These are phyloP conservation scores for Synanthedon tipuliformis DNA, from an alignment of 2,888 invertebrate species.

Conservation along the genomic window DNA sequence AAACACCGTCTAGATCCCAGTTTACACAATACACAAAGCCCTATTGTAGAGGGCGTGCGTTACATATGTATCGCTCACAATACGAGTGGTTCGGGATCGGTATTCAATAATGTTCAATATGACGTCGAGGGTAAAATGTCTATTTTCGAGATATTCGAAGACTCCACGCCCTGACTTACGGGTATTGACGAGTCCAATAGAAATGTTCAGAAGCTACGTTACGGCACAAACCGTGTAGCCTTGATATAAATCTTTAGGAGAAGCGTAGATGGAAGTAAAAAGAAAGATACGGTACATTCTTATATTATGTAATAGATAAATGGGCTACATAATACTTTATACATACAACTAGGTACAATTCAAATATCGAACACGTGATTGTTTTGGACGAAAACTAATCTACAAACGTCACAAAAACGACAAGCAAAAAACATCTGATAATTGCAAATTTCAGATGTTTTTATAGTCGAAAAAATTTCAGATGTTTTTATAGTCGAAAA, in stretches of 20 bases:
- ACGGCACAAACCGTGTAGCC: background rate
- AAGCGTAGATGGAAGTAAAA: no score
- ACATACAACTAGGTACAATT: no score
- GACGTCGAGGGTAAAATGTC: background rate
- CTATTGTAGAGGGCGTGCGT: slow-evolving; percentile 5
- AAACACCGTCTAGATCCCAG: background rate
- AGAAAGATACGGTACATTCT: no score
- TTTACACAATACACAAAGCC: background rate
- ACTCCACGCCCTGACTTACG: background rate
- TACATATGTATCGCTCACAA: background rate
- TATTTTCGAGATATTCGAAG: background rate
- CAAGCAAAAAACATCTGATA: no score
- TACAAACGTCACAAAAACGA: no score
- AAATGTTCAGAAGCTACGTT: slow-evolving; percentile 1
- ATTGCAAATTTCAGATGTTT: no score
- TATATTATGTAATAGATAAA: no score
- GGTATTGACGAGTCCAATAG: background rate
- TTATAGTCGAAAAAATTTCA: no score
- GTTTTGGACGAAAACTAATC: no score
- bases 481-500: no score
- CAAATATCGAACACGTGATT: no score
- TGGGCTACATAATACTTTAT: no score
- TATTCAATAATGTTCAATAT: background rate
- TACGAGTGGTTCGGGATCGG: background rate
- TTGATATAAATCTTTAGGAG: background rate